These are phyloP conservation scores for Eledona agricola DNA, from an alignment of 2,888 invertebrate species.

Conservation along the genomic window DNA sequence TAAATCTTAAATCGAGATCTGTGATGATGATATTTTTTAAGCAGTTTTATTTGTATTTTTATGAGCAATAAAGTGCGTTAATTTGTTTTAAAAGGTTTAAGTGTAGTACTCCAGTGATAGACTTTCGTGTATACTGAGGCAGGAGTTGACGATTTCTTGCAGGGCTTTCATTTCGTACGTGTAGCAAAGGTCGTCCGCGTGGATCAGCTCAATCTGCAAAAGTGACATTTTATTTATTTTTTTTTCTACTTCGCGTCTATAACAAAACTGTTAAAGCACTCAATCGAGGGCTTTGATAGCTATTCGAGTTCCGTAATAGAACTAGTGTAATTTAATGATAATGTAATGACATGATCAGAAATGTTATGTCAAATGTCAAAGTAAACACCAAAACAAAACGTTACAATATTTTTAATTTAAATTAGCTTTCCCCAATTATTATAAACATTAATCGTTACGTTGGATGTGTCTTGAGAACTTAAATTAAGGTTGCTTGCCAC, in stretches of 20 bases:
- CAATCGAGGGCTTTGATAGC: too few species aligned
- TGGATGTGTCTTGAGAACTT: too few species aligned
- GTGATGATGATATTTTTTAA: conserved; percentile 7
- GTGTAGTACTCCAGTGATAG: conserved; percentile 11
- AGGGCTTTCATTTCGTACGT: conserved; percentile 39
- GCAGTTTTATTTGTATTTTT: conserved; percentile 13
- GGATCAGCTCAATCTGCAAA: conserved; percentile 39
- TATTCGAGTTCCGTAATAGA: too few species aligned
- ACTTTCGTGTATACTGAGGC: conserved; percentile 11
- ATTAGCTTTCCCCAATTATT: too few species aligned
- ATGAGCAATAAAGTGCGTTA: conserved; percentile 7
- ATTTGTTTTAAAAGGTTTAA: conserved; percentile 2
- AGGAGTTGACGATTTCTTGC: conserved; percentile 20
- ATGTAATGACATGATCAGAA: too few species aligned
- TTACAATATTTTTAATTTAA: too few species aligned
- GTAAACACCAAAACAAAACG: too few species aligned
- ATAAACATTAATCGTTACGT: too few species aligned
- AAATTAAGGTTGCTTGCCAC: too few species aligned
- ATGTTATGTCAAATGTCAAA: too few species aligned
- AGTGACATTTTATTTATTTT: not conserved
- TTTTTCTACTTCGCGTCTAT: not conserved
- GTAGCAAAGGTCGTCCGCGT: conserved; percentile 33
- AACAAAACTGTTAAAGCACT: too few species aligned
- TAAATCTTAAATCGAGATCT: conserved; percentile 4
- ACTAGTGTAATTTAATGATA: too few species aligned